A percentile compares a stretch with the other conserved stretches of the same genome.
Evolutionary conservation across 37 sponge, comb jelly and placozoan species (phyloP).

Genomic region (Mnemiopsis leidyi): DNA sequence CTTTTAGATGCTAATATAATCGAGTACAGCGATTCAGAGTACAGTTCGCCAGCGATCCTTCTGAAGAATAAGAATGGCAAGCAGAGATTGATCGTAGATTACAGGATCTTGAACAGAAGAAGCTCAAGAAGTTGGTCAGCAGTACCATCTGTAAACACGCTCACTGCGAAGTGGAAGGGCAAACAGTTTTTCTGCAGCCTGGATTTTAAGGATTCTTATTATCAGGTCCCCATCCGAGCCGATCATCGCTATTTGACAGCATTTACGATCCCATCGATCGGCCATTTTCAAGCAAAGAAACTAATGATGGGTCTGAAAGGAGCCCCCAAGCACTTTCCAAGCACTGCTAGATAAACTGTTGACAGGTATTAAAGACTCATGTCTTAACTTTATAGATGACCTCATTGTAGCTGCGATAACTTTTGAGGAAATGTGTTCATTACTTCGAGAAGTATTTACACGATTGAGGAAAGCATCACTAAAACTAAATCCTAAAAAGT

Average conservation of each 20-base stretch:
- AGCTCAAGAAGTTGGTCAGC: not conserved
- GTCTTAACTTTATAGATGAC: not conserved
- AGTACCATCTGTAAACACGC: not conserved
- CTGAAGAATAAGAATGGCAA: not conserved
- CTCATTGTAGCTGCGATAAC: not conserved
- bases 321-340: not conserved
- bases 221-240: not conserved
- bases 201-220: not conserved
- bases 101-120: not conserved
- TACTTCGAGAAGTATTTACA: not conserved
- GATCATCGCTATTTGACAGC: not conserved
- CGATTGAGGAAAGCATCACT: not conserved
- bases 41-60: not conserved
- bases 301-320: not conserved
- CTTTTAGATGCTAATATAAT: not conserved
- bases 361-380: not conserved
- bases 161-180: not conserved
- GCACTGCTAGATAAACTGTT: not conserved
- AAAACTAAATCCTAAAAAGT: not conserved
- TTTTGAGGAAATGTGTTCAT: not conserved
- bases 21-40: not conserved
- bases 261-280: conserved; percentile 5
- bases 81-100: not conserved
- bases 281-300: no score
- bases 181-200: not conserved